Evolutionary conservation across 2,113 vertebrate genomes (phyloP), one percentile per base, ranked within the genome.

Genomic region (Hemiprocne comata): DNA sequence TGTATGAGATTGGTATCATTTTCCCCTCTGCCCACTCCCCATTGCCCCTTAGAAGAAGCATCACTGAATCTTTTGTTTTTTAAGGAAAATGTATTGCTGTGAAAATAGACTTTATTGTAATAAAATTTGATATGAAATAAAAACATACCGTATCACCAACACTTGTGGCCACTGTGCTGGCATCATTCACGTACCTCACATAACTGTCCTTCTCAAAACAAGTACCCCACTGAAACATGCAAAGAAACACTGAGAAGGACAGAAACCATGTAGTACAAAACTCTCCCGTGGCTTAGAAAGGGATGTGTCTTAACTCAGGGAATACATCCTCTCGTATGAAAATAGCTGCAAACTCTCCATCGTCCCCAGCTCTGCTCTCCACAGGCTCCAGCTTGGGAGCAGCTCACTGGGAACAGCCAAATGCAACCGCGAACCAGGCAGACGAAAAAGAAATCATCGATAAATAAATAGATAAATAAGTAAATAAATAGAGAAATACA

Each of bases 71-170:
- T 34, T 62, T 42, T 13, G 20, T 89, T 91, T 94, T 94, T 85
- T 76, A 81, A 76, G 80, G 85, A 94, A 94, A 87, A 91, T 71
- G 82, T 88, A 17, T 95, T 97, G 97, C 97, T 98, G 97, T 97
- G 97, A 98, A 98, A 98, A 98, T 98, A 98, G 97, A 98, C 92
- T 98, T 98, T 98, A 98, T 98, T 98, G 96, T 98, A 97, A 98
- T 98, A 98, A 98, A 98, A 97, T 97, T 75, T 97, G 82, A 95
- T 97, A 97, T 97, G 91, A 97, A 98, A 98, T 97, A 98, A 95
- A 98, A 98, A 95, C 95, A 95, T 71, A 95, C 83, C 40, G 2
- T 29, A 84, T 28, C 90, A 92, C 90, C 86, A 95, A 86, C 93
- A 91, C 84, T 70, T 12, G 2, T 11, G 69, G 83, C 55, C 21